Percentiles rank a stretch among this genome's conserved stretches.
These are phyloP conservation scores for Mystacides longicornis DNA, from an alignment of 2,888 invertebrate genomes.

Conservation along the genomic window DNA sequence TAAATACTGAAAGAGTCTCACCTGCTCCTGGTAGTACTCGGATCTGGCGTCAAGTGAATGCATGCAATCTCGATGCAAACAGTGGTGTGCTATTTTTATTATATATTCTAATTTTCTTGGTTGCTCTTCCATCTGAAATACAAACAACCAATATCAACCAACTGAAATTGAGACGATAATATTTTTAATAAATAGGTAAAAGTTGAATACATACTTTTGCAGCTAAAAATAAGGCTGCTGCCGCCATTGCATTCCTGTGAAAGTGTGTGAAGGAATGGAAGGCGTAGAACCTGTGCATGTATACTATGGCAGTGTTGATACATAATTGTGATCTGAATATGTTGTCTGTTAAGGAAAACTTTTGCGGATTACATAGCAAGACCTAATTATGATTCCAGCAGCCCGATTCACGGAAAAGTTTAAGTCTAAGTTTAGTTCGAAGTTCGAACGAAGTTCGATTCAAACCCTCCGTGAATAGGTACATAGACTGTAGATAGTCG, in stretches of 20 bases:
- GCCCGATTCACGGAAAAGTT: too few relatives aligned
- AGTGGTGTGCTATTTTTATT: slow-evolving; percentile 85
- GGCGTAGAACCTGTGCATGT: slow-evolving; percentile 99
- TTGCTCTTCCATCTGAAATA: slow-evolving; percentile 81
- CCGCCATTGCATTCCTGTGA: slow-evolving; percentile 88
- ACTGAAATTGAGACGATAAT: not conserved
- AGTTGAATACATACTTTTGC: slow-evolving; percentile 60
- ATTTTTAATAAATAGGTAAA: not conserved
- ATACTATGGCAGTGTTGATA: slow-evolving; percentile 97
- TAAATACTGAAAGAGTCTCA: slow-evolving; percentile 23
- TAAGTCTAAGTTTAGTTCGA: too few relatives aligned
- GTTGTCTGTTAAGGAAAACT: slow-evolving; percentile 14
- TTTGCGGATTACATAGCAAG: too few relatives aligned
- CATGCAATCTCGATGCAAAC: slow-evolving; percentile 61
- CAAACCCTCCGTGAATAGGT: too few relatives aligned
- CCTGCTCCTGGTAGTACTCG: slow-evolving; percentile 64
- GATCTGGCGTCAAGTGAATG: slow-evolving; percentile 64
- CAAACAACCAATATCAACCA: not conserved
- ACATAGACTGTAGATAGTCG: too few relatives aligned
- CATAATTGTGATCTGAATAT: slow-evolving; percentile 80
- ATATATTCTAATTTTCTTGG: slow-evolving; percentile 96
- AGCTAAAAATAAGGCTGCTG: slow-evolving; percentile 91
- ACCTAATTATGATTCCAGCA: too few relatives aligned
- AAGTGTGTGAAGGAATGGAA: slow-evolving; percentile 96
- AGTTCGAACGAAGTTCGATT: too few relatives aligned